phyloP scores from a whole-genome alignment of 1,140 invertebrate genomes.

The Dufourea novaeangliae region DNA sequence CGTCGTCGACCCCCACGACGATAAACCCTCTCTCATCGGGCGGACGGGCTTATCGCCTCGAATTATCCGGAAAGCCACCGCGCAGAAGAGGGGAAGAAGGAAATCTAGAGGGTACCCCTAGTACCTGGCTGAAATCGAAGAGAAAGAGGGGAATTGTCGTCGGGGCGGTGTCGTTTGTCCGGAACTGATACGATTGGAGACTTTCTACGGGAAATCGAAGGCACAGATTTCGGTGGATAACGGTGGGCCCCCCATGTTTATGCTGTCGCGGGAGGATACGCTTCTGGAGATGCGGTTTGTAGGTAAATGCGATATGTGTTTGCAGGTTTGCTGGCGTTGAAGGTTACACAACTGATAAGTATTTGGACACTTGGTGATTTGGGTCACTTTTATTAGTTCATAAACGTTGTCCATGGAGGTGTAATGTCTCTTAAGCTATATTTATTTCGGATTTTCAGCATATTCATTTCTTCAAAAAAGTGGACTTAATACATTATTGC shows the following conservation, averaged over 20 bases:
- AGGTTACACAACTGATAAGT: too few species aligned
- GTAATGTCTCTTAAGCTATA: too few species aligned
- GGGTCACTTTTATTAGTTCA: too few species aligned
- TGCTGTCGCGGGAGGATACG: neutral
- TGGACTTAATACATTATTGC: too few species aligned
- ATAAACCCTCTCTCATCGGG: slow-evolving; percentile 66
- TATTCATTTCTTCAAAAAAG: neutral
- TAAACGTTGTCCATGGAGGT: too few species aligned
- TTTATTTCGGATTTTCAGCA: too few species aligned
- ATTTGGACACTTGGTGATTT: too few species aligned
- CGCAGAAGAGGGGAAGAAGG: slow-evolving; percentile 9
- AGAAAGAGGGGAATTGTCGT: neutral
- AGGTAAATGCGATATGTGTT: too few species aligned
- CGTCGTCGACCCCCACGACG: slow-evolving; percentile 31
- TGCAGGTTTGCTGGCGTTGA: too few species aligned
- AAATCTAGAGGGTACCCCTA: neutral
- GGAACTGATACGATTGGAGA: too few species aligned
- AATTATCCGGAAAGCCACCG: slow-evolving; percentile 58
- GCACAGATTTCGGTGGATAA: neutral
- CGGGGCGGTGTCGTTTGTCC: neutral
- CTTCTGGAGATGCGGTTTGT: too few species aligned
- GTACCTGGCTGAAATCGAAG: neutral
- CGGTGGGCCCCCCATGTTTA: neutral
- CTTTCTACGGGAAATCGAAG: slow-evolving; percentile 10
- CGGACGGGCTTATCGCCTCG: slow-evolving; percentile 62